Evolutionary conservation across 2,888 invertebrate species (phyloP), one percentile per base, ranked within the genome.

Genomic region (Eubasilissa splendida): DNA sequence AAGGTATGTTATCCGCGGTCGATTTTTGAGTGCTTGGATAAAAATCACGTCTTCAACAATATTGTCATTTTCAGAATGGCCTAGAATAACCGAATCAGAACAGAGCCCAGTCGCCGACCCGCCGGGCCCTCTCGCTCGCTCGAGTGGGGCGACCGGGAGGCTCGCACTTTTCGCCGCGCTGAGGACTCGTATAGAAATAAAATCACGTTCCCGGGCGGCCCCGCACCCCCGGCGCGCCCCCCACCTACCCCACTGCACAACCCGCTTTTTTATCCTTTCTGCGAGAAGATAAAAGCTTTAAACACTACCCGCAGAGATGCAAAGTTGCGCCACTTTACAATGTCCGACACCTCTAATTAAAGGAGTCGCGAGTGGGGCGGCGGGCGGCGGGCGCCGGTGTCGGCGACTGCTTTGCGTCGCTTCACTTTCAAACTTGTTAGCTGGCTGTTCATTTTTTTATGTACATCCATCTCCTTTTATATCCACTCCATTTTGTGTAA

Each of bases 291-390:
- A 74, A 74, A 74, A 59, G 74, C 74, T 42, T 33, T 59, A 42
- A 74, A 74, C 58, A 33, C n/a, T 71, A 56, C 22, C 71, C 74
- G 59, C 74, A 53, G 74, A 74, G 74, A 59, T 14, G 59, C 59
- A 68, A 76, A 70, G 80, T 58, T 59, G 59, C 65, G 65, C 50
- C 74, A 58, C 80, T 77, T 70, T 54, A 76, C 78, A 71, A 78
- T 82, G 82, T 82, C 80, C 80, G 59, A 82, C 82, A 74, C 82
- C 80, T 82, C 76, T 82, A 80, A 82, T 82, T 82, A 80, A 82
- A 80, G 71, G 59, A 80, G 53, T 60, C 56, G 12, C 52, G 70
- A 78, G 74, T 59, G 73, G 77, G 60, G n/a, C n/a, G n/a, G n/a
- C n/a, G n/a, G 10, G 53, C 70, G 70, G 53, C 53, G 22, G 70